Conservation (phyloP, 1,140 invertebrate species). For the Idris sp. region DNA sequence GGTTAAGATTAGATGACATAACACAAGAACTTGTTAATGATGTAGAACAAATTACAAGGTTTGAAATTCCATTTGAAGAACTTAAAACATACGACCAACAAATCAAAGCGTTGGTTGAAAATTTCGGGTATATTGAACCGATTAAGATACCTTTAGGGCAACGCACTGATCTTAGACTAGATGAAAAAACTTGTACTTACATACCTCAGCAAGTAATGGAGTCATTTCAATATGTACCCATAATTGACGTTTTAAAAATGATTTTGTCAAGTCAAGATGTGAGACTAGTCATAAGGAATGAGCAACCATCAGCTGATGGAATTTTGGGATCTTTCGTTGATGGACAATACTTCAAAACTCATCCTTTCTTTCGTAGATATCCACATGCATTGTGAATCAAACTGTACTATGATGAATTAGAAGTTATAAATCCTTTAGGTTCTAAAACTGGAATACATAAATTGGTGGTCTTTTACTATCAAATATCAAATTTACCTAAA, state of each 20-base stretch:
- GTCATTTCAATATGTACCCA: slow-evolving; percentile 40
- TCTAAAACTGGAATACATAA: too few relatives aligned
- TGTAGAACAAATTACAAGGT: neutral
- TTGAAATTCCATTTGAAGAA: slow-evolving; percentile 15
- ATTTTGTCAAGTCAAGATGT: too few relatives aligned
- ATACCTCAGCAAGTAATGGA: slow-evolving; percentile 28
- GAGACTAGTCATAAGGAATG: too few relatives aligned
- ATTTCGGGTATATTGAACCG: slow-evolving; percentile 23
- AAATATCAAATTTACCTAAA: too few relatives aligned
- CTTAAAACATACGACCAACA: slow-evolving; percentile 16
- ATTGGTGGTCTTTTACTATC: too few relatives aligned
- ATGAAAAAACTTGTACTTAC: slow-evolving; percentile 18
- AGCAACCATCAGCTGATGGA: too few relatives aligned
- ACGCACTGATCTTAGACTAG: slow-evolving; percentile 5
- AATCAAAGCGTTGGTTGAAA: slow-evolving; percentile 11
- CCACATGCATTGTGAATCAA: too few relatives aligned
- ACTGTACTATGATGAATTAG: too few relatives aligned
- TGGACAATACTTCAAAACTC: too few relatives aligned
- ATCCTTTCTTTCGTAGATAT: too few relatives aligned
- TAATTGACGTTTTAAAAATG: slow-evolving; percentile 36
- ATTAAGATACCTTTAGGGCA: slow-evolving; percentile 3
- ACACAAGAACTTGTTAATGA: slow-evolving; percentile 6
- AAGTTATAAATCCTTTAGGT: too few relatives aligned
- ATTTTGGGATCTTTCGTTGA: too few relatives aligned
- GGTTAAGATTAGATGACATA: neutral